Evolutionary conservation across 2,797 vertebrate species (phyloP).

Genomic region (Pipistrellus pygmaeus): DNA sequence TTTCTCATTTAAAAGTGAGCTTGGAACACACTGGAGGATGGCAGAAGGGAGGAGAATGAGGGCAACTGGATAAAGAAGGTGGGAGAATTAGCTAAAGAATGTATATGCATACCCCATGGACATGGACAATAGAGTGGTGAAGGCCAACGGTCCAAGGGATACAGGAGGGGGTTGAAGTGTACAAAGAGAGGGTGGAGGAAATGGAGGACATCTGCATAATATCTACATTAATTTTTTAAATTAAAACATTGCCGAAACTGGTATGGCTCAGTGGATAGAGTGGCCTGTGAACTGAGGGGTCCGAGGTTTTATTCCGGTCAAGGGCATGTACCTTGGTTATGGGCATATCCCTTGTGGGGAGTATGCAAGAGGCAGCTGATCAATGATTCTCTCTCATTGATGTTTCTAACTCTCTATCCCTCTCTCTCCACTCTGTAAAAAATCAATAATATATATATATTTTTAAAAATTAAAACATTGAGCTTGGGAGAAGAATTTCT

Average conservation of each 20-base stretch:
- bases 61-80: background rate
- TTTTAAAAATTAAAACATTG: background rate
- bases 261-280: too few species aligned
- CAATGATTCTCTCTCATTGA: too few species aligned
- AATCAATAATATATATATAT: too few species aligned
- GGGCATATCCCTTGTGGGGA: too few species aligned
- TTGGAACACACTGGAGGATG: background rate
- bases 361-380: too few species aligned
- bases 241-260: background rate
- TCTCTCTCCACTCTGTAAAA: too few species aligned
- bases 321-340: too few species aligned
- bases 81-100: background rate
- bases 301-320: too few species aligned
- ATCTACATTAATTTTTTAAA: background rate
- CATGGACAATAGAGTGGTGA: background rate
- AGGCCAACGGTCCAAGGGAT: background rate
- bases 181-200: background rate
- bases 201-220: background rate
- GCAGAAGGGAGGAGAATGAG: background rate
- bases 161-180: background rate
- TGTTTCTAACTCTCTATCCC: too few species aligned
- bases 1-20: background rate
- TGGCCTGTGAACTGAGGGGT: too few species aligned
- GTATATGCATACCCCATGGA: background rate
- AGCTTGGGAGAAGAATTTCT: background rate